Evolutionary conservation across 2,888 invertebrate genomes (phyloP), one percentile per base, ranked within the genome.

Genomic region (Anarsia innoxiella): DNA sequence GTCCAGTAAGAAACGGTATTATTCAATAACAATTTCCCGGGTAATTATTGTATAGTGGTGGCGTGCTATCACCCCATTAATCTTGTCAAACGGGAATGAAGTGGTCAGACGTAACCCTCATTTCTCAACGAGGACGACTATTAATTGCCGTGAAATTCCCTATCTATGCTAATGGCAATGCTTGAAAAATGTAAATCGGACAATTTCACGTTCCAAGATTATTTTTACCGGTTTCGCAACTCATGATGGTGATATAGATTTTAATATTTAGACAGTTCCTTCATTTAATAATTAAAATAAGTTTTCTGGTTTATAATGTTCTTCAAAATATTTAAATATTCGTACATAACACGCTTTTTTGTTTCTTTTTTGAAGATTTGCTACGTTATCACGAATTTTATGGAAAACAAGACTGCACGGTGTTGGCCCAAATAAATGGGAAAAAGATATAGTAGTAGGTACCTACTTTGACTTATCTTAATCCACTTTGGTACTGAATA

Each of bases 91-190:
- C 56, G 62, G 65, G 68, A 70, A 74, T 74, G 71, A 69, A 74
- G 69, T 67, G 72, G 74, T 75, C 74, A 73, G 66, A 62, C 65
- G 67, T 58, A 67, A 70, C 73, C 73, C 68, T 72, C 69, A 72
- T 72, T 72, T 70, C 70, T 73, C 71, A 73, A 64, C 63, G 33
- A 33, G 58, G 57, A 48, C 47, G 62, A 29, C 14, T 26, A 33
- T 33, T 26, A 33, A 33, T 33, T 26, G 12, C 59, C 53, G 44
- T 58, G 64, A 66, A 66, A 69, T 66, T 66, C 66, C 66, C 66
- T 70, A 72, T 72, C 69, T 71, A 72, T 72, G 71, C 66, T 65
- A 71, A 72, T 72, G 56, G 53, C 56, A 48, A 50, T 45, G 49
- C 48, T 52, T 49, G 51, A 67, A 66, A 67, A 68, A 63, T 61